phyloP scores from a whole-genome alignment of 2,888 invertebrate species.

The Acleris emargana region DNA sequence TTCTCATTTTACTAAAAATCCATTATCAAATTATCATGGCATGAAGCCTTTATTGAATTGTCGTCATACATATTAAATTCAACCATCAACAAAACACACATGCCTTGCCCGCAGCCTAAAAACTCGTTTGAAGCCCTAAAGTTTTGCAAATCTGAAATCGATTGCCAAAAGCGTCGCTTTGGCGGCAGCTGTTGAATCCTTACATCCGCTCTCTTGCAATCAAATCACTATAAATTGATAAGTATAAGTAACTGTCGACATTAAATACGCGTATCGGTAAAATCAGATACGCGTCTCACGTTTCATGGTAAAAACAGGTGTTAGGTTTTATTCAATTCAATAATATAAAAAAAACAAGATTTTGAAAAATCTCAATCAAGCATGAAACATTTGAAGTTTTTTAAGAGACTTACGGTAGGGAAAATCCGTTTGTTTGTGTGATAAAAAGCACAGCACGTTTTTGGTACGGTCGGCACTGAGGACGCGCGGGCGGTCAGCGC shows the following conservation, averaged over 20 bases:
- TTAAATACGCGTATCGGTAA: slow-evolving; percentile 16
- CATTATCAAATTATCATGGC: too few species aligned
- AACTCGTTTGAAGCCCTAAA: slow-evolving; percentile 1
- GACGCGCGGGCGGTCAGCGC: slow-evolving; percentile 52
- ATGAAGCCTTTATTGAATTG: too few species aligned
- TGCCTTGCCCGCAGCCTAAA: too few species aligned
- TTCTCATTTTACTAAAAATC: too few species aligned
- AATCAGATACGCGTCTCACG: slow-evolving; percentile 27
- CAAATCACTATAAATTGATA: slow-evolving; percentile 14
- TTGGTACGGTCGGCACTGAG: slow-evolving; percentile 54
- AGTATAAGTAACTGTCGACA: slow-evolving; percentile 19
- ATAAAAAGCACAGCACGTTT: slow-evolving; percentile 69
- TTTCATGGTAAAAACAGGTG: slow-evolving; percentile 33
- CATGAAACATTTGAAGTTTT: slow-evolving; percentile 38
- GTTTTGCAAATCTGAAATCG: not conserved
- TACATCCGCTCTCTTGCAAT: not conserved
- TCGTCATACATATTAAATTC: too few species aligned
- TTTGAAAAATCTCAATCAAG: too few species aligned
- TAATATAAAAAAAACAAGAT: too few species aligned
- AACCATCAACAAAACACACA: too few species aligned
- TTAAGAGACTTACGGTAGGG: slow-evolving; percentile 63
- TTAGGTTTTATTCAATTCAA: slow-evolving; percentile 24
- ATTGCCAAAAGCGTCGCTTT: not conserved
- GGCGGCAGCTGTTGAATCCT: not conserved
- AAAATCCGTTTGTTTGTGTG: slow-evolving; percentile 66